These are phyloP conservation scores for Butorides virescens DNA, from an alignment of 2,113 vertebrate species.

Conservation along the genomic window DNA sequence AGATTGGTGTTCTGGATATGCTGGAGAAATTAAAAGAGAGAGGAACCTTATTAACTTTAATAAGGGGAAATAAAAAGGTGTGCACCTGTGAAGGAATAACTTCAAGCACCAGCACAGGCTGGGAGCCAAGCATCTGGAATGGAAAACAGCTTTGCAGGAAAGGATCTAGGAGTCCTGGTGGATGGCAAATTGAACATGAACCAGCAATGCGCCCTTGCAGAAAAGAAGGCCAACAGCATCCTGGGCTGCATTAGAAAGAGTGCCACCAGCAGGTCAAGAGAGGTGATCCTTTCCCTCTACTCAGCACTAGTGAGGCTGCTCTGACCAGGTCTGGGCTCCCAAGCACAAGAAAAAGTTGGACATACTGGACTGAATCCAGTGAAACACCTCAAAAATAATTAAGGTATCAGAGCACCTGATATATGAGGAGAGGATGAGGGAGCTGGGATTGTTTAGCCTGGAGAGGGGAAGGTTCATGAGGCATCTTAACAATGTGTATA, in stretches of 20 bases:
- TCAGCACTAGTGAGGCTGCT: not conserved
- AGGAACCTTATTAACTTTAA: not conserved
- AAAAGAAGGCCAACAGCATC: not conserved
- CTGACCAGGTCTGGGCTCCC: not conserved
- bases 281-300: not conserved
- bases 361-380: not conserved
- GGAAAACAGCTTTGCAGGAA: not conserved
- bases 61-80: not conserved
- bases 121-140: not conserved
- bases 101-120: not conserved
- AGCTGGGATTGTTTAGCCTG: not conserved
- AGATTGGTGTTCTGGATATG: not conserved
- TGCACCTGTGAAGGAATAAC: not conserved
- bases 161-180: not conserved
- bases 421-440: not conserved
- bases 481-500: not conserved
- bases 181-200: not conserved
- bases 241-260: not conserved
- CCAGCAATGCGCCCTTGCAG: not conserved
- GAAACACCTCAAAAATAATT: not conserved
- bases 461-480: not conserved
- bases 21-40: not conserved
- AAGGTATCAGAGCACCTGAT: not conserved
- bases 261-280: not conserved
- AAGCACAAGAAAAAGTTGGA: not conserved